A percentile compares a stretch with the other conserved stretches of the same genome.
Conservation (phyloP, 2,888 invertebrate species). For the Stictocephala bisonia region DNA sequence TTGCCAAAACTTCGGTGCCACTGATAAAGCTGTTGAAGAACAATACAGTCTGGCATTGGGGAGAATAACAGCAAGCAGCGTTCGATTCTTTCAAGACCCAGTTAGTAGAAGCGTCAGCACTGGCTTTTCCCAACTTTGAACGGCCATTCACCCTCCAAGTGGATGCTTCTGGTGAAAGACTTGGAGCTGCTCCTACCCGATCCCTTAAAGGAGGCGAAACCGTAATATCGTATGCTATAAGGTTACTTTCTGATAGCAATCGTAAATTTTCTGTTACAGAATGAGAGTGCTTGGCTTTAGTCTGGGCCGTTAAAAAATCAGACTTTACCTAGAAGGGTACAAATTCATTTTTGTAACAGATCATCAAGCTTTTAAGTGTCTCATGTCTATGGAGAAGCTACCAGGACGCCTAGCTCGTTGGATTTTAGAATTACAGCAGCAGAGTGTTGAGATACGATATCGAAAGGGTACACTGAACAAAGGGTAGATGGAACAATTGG, state of each 20-base stretch:
- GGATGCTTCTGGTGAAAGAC: conserved; percentile 46
- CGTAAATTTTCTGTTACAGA: conserved; percentile 54
- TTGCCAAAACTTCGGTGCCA: not conserved
- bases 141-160: conserved; percentile 45
- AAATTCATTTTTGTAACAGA: conserved; percentile 7
- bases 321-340: conserved; percentile 56
- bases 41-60: not conserved
- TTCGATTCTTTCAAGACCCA: not conserved
- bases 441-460: no score
- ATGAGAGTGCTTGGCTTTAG: conserved; percentile 56
- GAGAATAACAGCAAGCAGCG: not conserved
- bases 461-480: no score
- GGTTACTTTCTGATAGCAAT: conserved; percentile 50
- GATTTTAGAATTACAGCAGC: conserved; percentile 51
- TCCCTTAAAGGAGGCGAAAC: conserved; percentile 49
- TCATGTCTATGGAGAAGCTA: conserved; percentile 51
- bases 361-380: conserved; percentile 51
- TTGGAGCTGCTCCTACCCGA: conserved; percentile 53
- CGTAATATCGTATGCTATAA: conserved; percentile 56
- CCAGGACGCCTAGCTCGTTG: conserved; percentile 52
- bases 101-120: conserved; percentile 39
- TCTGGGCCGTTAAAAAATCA: conserved; percentile 54
- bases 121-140: conserved; percentile 49
- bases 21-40: not conserved
- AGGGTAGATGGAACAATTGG: no score